Conservation (phyloP, 2,888 invertebrate genomes). For the Argynnis bischoffii region DNA sequence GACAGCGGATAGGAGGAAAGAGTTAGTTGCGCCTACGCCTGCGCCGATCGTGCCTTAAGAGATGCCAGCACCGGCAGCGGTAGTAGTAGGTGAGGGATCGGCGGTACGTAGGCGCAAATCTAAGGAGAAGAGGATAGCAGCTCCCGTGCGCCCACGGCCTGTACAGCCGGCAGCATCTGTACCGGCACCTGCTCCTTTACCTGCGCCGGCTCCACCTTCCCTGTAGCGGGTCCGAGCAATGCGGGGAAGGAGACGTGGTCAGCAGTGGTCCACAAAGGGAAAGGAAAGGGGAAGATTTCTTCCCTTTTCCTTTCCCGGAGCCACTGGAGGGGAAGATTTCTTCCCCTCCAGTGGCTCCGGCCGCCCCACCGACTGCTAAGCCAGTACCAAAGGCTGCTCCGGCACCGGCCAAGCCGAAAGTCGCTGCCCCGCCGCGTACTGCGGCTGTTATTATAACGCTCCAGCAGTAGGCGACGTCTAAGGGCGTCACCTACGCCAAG, state of each 20-base stretch:
- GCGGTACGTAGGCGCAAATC: too few relatives aligned
- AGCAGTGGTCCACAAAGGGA: too few relatives aligned
- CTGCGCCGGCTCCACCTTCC: not conserved
- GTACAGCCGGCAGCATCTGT: not conserved
- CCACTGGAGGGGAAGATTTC: too few relatives aligned
- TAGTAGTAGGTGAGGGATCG: not conserved
- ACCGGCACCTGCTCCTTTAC: not conserved
- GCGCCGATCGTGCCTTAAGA: too few relatives aligned
- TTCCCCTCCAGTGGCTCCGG: too few relatives aligned
- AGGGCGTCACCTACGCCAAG: conserved; percentile 7
- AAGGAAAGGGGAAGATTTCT: not conserved
- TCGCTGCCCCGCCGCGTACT: not conserved
- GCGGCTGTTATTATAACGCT: conserved; percentile 5
- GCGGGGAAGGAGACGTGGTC: not conserved
- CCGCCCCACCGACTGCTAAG: too few relatives aligned
- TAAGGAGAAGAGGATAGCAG: too few relatives aligned
- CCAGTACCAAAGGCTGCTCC: not conserved
- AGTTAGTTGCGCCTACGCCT: not conserved
- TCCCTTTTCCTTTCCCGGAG: too few relatives aligned
- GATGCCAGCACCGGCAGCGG: not conserved
- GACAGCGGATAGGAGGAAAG: too few relatives aligned
- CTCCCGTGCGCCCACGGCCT: not conserved
- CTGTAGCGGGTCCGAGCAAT: not conserved
- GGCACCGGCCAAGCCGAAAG: not conserved
- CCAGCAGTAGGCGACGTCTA: not conserved